phyloP scores from a whole-genome alignment of 1,140 invertebrate genomes.

The Drosophila varians region DNA sequence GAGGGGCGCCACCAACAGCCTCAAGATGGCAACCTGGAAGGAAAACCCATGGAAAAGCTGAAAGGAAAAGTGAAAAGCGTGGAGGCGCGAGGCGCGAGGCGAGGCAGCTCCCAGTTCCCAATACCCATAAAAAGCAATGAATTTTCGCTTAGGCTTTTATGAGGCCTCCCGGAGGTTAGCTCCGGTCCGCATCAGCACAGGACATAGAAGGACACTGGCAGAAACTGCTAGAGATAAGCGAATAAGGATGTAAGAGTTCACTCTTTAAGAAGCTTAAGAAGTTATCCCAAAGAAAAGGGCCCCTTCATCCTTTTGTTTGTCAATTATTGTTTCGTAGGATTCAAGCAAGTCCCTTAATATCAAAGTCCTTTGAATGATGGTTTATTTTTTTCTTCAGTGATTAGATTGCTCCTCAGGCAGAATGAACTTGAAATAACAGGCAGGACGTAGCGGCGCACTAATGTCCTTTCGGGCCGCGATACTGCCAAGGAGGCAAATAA shows the following conservation, averaged over 20 bases:
- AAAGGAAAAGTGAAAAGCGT: conserved; percentile 48
- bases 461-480: conserved; percentile 53
- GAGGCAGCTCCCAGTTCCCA: neutral
- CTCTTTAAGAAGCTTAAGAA: too few relatives aligned
- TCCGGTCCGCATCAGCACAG: neutral
- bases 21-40: conserved; percentile 12
- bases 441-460: conserved; percentile 59
- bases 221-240: neutral
- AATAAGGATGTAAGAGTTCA: too few relatives aligned
- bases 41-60: neutral
- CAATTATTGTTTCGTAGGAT: too few relatives aligned
- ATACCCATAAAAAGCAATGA: conserved; percentile 69
- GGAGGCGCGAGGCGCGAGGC: too few relatives aligned
- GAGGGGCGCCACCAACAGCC: neutral
- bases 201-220: conserved; percentile 2
- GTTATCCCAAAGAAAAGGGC: too few relatives aligned
- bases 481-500: conserved; percentile 33
- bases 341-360: too few relatives aligned
- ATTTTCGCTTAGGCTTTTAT: conserved; percentile 73
- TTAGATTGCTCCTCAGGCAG: conserved; percentile 2
- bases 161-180: conserved; percentile 23
- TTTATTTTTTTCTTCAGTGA: conserved; percentile 1
- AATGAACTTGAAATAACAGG: conserved; percentile 64
- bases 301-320: too few relatives aligned
- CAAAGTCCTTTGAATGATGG: neutral